Percentiles rank a stretch among this genome's conserved stretches.
Conservation (phyloP, 2,113 vertebrate genomes). For the Megaleporinus macrocephalus region DNA sequence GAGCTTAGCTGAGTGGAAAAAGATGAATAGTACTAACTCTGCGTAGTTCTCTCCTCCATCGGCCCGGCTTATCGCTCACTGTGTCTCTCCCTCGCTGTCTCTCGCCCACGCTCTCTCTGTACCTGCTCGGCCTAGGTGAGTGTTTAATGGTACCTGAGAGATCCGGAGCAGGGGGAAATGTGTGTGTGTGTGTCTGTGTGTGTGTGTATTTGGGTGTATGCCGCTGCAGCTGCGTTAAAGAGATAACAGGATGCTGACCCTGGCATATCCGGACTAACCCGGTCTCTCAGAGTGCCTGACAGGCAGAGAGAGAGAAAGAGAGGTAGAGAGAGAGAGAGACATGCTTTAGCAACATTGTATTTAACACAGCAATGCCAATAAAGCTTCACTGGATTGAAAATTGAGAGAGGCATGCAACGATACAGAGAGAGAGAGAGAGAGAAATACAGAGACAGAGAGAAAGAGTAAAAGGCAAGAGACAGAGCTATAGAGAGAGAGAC, state of each 20-base stretch:
- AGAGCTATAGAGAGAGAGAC: too few relatives aligned
- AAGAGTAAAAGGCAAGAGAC: too few relatives aligned
- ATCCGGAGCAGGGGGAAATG: not conserved
- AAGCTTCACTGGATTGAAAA: too few relatives aligned
- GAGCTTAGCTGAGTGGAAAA: slow-evolving; percentile 1
- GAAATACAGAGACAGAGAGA: too few relatives aligned
- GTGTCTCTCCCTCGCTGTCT: not conserved
- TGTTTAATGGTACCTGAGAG: slow-evolving; percentile 35
- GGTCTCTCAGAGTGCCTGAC: not conserved
- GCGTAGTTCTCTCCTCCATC: slow-evolving; percentile 31
- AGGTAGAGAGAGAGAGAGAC: slow-evolving; percentile 31
- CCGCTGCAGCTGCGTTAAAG: slow-evolving; percentile 40
- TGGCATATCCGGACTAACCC: not conserved
- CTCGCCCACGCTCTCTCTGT: not conserved
- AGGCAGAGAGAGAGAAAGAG: slow-evolving; percentile 35
- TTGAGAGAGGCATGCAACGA: too few relatives aligned
- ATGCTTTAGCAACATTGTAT: too few relatives aligned
- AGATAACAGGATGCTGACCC: slow-evolving; percentile 51
- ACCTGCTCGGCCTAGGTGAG: slow-evolving; percentile 1
- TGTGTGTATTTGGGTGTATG: not conserved
- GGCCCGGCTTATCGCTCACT: slow-evolving; percentile 22
- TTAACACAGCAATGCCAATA: too few relatives aligned
- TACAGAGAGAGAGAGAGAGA: too few relatives aligned
- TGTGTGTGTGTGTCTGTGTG: slow-evolving; percentile 1
- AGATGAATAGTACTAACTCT: slow-evolving; percentile 21